A percentile compares a stretch with the other conserved stretches of the same genome.
Conservation (phyloP, 2,888 invertebrate species). For the Acanthoscelides obtectus region DNA sequence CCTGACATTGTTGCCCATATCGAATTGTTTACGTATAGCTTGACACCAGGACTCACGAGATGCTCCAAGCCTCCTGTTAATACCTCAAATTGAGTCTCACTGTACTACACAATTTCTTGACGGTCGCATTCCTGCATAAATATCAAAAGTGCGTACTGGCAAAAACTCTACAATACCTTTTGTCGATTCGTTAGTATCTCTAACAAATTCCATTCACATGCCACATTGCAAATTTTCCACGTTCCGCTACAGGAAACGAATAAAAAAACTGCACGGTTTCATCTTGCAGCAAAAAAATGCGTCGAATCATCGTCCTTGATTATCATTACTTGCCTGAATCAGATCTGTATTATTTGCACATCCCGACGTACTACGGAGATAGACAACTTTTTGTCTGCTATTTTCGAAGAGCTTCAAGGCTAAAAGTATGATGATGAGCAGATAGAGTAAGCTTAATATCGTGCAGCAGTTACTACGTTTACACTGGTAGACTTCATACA, state of each 20-base stretch:
- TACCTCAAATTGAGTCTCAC: no score
- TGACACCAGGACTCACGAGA: no score
- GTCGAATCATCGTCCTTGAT: not conserved
- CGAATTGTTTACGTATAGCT: no score
- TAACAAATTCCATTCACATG: not conserved
- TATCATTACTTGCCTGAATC: not conserved
- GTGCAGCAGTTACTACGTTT: not conserved
- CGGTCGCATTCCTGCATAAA: no score
- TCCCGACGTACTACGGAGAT: not conserved
- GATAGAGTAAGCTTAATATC: not conserved
- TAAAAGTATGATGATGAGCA: not conserved
- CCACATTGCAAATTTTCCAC: not conserved
- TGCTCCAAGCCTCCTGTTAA: no score
- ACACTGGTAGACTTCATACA: no score
- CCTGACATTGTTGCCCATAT: no score
- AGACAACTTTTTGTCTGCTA: not conserved
- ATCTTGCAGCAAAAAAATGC: not conserved
- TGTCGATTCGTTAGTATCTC: not conserved
- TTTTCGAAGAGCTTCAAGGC: not conserved
- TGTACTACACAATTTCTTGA: no score
- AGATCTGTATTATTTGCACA: not conserved
- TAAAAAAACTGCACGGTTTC: not conserved
- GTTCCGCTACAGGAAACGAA: not conserved
- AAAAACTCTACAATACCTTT: not conserved
- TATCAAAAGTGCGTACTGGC: no score